phyloP scores from a whole-genome alignment of 1,140 invertebrate genomes.

The Leptopilina clavipes region DNA sequence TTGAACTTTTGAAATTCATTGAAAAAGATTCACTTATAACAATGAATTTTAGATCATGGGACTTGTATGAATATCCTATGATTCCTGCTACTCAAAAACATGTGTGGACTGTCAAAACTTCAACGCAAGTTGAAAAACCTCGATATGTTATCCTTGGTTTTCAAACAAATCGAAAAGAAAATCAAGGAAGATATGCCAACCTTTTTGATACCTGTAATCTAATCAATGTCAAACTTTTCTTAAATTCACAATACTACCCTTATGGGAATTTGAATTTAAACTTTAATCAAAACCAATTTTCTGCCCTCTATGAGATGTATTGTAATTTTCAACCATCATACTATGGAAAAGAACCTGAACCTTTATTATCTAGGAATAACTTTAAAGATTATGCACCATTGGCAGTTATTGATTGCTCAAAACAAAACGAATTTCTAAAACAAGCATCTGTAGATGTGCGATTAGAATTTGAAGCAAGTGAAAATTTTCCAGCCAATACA shows the following conservation, averaged over 20 bases:
- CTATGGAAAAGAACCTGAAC: slow-evolving; percentile 14
- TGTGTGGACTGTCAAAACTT: slow-evolving; percentile 51
- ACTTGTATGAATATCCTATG: slow-evolving; percentile 62
- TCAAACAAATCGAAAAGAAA: slow-evolving; percentile 51
- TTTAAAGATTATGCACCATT: not conserved
- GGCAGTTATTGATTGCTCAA: no score
- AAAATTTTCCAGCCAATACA: slow-evolving; percentile 28
- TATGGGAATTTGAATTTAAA: slow-evolving; percentile 39
- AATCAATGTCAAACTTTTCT: slow-evolving; percentile 40
- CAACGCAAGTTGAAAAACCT: slow-evolving; percentile 49
- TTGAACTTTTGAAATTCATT: slow-evolving; percentile 50
- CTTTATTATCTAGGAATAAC: not conserved
- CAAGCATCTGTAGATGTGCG: slow-evolving; percentile 35
- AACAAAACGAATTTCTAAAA: slow-evolving; percentile 35
- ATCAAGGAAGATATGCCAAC: slow-evolving; percentile 36
- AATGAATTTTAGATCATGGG: slow-evolving; percentile 62
- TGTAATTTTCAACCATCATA: slow-evolving; percentile 4
- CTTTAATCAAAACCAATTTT: slow-evolving; percentile 35
- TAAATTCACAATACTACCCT: slow-evolving; percentile 40
- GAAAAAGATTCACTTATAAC: slow-evolving; percentile 51
- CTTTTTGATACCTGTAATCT: slow-evolving; percentile 54
- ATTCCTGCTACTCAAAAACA: slow-evolving; percentile 56
- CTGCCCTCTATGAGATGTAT: slow-evolving; percentile 32
- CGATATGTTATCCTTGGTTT: slow-evolving; percentile 53
- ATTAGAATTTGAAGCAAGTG: slow-evolving; percentile 33